A percentile compares a stretch with the other conserved stretches of the same genome.
phyloP scores from a whole-genome alignment of 2,797 vertebrate species.

The Psittacula echo region DNA sequence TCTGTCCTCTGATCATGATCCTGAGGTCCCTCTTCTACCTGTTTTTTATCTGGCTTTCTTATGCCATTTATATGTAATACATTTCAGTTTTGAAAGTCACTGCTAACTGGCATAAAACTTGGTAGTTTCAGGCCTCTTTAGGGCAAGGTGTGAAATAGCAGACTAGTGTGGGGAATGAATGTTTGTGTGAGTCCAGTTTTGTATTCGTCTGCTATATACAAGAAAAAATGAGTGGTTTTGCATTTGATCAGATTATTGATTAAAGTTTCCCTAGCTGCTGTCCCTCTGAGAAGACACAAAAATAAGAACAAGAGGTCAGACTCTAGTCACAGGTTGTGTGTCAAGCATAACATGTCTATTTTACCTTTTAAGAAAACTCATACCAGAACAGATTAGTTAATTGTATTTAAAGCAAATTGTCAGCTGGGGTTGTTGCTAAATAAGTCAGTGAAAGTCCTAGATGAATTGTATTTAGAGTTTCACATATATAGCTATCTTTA shows the following conservation, averaged over 20 bases:
- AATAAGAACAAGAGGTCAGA: neutral
- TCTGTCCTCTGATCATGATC: neutral
- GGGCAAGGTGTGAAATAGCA: neutral
- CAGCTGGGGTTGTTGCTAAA: neutral
- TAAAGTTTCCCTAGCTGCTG: neutral
- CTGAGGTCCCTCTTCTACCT: neutral
- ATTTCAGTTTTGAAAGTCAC: neutral
- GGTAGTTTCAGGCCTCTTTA: neutral
- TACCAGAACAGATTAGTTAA: neutral
- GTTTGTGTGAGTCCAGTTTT: neutral
- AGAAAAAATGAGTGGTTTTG: rapidly evolving
- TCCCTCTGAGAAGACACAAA: neutral
- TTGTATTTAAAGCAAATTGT: neutral
- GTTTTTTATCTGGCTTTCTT: neutral
- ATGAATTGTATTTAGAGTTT: neutral
- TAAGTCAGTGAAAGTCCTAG: neutral
- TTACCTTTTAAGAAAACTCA: neutral
- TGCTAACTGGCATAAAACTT: neutral
- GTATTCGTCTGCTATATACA: neutral
- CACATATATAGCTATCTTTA: neutral
- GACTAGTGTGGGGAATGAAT: neutral
- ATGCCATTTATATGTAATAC: too few species aligned
- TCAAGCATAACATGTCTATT: neutral
- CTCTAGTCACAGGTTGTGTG: neutral
- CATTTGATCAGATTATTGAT: neutral